A percentile compares a stretch with the other conserved stretches of the same genome.
Evolutionary conservation across 2,797 vertebrate genomes (phyloP).

Genomic region (Antrozous pallidus): DNA sequence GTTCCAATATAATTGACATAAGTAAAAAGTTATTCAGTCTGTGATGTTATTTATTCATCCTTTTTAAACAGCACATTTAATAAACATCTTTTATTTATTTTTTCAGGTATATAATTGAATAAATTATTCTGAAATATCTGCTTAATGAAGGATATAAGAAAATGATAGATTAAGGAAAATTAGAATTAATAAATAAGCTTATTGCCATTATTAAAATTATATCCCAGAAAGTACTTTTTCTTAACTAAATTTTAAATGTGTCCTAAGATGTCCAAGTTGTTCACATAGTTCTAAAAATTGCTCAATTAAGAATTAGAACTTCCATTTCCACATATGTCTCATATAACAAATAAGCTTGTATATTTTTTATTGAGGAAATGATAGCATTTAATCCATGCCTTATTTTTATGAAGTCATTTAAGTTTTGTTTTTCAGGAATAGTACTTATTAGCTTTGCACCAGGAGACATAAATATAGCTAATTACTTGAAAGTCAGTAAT

Average conservation of each 20-base stretch:
- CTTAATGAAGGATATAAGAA: neutral
- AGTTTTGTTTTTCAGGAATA: neutral
- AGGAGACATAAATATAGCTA: neutral
- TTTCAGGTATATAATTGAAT: neutral
- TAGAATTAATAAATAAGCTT: neutral
- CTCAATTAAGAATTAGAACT: neutral
- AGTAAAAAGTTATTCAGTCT: neutral
- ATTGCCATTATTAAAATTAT: neutral
- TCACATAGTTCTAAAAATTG: constrained; percentile 3
- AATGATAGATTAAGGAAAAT: constrained; percentile 4
- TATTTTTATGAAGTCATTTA: neutral
- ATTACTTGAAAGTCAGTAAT: neutral
- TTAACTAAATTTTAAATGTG: neutral
- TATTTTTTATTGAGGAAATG: neutral
- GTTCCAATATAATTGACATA: neutral
- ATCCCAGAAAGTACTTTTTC: neutral
- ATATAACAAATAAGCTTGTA: neutral
- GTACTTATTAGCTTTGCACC: neutral
- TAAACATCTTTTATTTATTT: neutral
- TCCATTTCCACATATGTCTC: neutral
- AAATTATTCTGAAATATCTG: neutral
- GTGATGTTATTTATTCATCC: neutral
- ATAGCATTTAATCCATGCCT: neutral
- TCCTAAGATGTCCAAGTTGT: neutral
- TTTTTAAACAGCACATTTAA: neutral